Base-by-base conservation (phyloP, 2,797 vertebrate species). In the Galago senegalensis region DNA sequence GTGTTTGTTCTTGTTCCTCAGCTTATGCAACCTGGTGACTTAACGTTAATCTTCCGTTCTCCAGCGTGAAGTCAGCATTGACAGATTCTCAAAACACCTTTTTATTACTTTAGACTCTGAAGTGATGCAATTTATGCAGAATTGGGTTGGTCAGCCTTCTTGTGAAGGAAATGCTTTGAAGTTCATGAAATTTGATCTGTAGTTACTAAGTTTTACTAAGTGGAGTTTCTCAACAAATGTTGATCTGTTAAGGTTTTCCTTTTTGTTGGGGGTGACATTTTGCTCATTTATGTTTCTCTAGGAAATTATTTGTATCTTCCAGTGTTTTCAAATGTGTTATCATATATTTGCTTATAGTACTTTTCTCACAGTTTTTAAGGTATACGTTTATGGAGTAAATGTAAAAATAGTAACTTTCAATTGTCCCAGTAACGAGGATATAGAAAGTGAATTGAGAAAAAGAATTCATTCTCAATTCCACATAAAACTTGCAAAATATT, bases 301-400 rank as follows among this genome's bases (percentile, higher is more conserved):
- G 12, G 40, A 63, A 88, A 65, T 34, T 73, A 53, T 49, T 53
- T n/a, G n/a, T 73, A 43, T 79, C 23, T 81, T 69, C 20, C 18
- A 69, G 9, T 69, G 10, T 82, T 94, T 97, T 94, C 49, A 84
- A 70, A 88, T 92, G 86, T 89, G 40, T 69, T 65, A 87, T 43
- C 25, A 63, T 3, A 29, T 5, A 73, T 93, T 76, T 89, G 70
- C 27, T 43, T 25, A 7, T 73, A 61, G 3, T 0, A 21, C 10
- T 80, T 97, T 89, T 34, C 37, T 49, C 49, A 70, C 60, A 79
- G 88, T 67, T 27, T 85, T 88, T 82, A 91, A 84, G 31, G n/a
- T 70, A 5, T 40, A 31, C 40, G 90, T 85, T 81, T 91, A 40
- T 90, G 80, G 43, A 91, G 82, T 46, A 76, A 89, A 40, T 63